Conservation (phyloP, 2,797 vertebrate species). For the Uromys caudimaculatus region DNA sequence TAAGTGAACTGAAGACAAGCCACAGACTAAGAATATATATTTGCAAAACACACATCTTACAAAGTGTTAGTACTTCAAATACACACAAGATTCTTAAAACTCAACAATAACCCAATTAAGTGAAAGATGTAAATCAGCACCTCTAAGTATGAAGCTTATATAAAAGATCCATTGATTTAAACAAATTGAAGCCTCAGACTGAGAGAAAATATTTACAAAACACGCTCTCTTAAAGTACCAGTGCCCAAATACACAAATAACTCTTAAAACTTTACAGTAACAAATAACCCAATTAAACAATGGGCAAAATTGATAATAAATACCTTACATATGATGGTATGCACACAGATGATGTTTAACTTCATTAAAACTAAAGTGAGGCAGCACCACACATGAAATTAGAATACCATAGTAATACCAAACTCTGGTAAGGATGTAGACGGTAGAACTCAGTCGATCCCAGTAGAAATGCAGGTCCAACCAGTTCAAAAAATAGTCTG, state of each 20-base stretch:
- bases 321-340: background rate
- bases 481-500: conserved; percentile 19
- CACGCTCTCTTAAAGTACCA: background rate
- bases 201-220: background rate
- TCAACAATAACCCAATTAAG: conserved; percentile 27
- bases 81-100: conserved; percentile 45
- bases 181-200: background rate
- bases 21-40: conserved; percentile 18
- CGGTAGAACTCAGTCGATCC: background rate
- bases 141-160: background rate
- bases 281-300: conserved; percentile 6
- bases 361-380: background rate
- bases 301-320: background rate
- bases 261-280: conserved; percentile 37
- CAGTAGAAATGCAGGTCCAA: background rate
- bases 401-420: background rate
- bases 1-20: conserved; percentile 8
- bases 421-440: background rate
- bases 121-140: conserved; percentile 13
- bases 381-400: background rate
- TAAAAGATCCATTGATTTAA: conserved; percentile 15
- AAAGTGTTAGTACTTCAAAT: background rate
- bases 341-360: background rate
- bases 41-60: conserved; percentile 47
- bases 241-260: conserved; percentile 31